Percentiles rank a stretch among this genome's conserved stretches.
Evolutionary conservation across 2,797 vertebrate genomes (phyloP).

Genomic region (Acanthornis magna): DNA sequence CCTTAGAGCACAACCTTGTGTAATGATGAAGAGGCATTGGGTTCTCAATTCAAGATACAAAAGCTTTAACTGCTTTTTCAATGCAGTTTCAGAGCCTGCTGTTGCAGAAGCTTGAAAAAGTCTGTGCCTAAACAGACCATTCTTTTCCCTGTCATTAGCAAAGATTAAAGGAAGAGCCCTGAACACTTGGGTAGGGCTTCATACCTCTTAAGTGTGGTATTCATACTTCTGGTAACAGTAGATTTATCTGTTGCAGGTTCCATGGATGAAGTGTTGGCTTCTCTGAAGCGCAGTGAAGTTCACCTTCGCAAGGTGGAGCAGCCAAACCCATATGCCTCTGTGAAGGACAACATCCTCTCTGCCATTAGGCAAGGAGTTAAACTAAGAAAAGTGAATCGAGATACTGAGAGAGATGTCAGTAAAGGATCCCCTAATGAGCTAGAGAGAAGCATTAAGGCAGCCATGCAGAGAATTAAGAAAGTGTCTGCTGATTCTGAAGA

Average conservation of each 20-base stretch:
- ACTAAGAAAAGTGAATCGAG: slow-evolving; percentile 81
- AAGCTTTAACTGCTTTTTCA: neutral
- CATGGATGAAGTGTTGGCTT: slow-evolving; percentile 94
- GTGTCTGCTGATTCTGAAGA: slow-evolving; percentile 89
- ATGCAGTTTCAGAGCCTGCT: neutral
- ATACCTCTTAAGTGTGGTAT: neutral
- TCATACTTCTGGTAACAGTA: neutral
- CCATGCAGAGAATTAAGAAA: slow-evolving; percentile 93
- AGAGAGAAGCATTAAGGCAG: slow-evolving; percentile 91
- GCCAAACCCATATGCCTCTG: neutral
- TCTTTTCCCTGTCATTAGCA: neutral
- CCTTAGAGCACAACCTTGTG: neutral
- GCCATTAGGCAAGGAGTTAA: slow-evolving; percentile 89
- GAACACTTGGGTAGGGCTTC: neutral
- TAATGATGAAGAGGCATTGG: neutral
- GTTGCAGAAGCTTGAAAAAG: neutral
- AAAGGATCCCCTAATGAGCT: slow-evolving; percentile 78
- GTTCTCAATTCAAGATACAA: neutral
- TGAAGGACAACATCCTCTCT: slow-evolving; percentile 81
- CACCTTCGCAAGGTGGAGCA: slow-evolving; percentile 76
- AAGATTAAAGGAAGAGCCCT: neutral
- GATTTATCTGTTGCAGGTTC: slow-evolving; percentile 75
- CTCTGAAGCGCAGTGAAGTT: slow-evolving; percentile 80
- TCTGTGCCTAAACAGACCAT: neutral
- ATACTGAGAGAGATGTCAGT: neutral